Base-by-base conservation (phyloP, 2,797 vertebrate species). In the Alca torda region DNA sequence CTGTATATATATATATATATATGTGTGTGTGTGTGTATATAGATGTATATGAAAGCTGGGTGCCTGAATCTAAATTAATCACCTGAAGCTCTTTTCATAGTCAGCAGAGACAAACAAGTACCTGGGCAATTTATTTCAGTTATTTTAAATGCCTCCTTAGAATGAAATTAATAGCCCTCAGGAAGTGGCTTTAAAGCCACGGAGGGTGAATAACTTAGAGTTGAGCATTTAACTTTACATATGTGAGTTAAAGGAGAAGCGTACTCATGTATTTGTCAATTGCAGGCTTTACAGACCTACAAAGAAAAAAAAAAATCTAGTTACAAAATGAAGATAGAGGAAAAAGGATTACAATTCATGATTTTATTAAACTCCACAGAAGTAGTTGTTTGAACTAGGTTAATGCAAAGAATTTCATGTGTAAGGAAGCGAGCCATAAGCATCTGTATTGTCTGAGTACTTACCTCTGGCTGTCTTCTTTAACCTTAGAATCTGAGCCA, bases 1-100 rank as follows among this genome's bases (percentile, higher is more conserved):
- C 2, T 31, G 4, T 35, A 2, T 43, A 2, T 5, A 0, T 30
- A 0, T 63, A 2, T 64, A 2, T 37, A 3, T 86, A 4, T 59
- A 10, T 73, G 16, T 56, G 5, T 64, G 39, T 13, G 5, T 39
- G 37, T 39, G 7, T 23, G 3, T 53, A 21, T 35, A 2, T 64
- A 20, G 19, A 2, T 41, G 13, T 33, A 8, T 41, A 9, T 64
- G 45, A 54, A 81, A 72, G 9, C 21, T 82, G 35, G 1, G 28
- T 82, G 19, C 10, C 48, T 72, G 33, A 73, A 41, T 68, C 37
- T 57, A 41, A 39, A 37, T 59, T 54, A n/a, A 74, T 46, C 21
- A 41, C 50, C 25, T 63, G 51, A 69, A 74, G 16, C 25, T 78
- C n/a, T 72, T 45, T 54, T 64, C 20, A 5, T 69, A 60, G 60